These are phyloP conservation scores for Procambarus clarkii DNA, from an alignment of 1,140 invertebrate genomes.

Conservation along the genomic window DNA sequence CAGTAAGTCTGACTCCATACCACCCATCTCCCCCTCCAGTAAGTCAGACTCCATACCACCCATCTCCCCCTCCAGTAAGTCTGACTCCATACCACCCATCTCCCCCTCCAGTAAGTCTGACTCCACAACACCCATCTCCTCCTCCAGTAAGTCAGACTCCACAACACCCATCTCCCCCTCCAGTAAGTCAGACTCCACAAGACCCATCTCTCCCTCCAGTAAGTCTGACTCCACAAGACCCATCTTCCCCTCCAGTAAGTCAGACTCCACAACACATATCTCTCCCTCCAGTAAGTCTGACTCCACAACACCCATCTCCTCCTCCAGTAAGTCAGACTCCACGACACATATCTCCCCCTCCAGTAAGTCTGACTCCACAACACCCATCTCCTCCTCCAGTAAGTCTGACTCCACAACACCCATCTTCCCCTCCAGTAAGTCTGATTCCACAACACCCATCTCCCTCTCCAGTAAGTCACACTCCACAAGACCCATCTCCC, in stretches of 20 bases:
- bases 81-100: background rate
- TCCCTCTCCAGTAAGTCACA: background rate
- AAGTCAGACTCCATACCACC: background rate
- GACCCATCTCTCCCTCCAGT: background rate
- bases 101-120: background rate
- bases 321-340: background rate
- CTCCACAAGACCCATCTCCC: background rate
- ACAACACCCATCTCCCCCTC: background rate
- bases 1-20: background rate
- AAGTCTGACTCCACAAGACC: background rate
- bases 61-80: background rate
- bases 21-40: background rate
- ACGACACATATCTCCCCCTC: background rate
- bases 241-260: no score
- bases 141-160: background rate
- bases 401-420: background rate
- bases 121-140: background rate
- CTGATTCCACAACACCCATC: background rate
- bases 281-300: background rate
- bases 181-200: background rate
- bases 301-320: background rate
- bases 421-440: background rate
- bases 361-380: background rate
- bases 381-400: background rate
- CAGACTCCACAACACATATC: background rate